Evolutionary conservation across 2,888 invertebrate genomes (phyloP), one percentile per base, ranked within the genome.

Genomic region (Galerucella calmariensis): DNA sequence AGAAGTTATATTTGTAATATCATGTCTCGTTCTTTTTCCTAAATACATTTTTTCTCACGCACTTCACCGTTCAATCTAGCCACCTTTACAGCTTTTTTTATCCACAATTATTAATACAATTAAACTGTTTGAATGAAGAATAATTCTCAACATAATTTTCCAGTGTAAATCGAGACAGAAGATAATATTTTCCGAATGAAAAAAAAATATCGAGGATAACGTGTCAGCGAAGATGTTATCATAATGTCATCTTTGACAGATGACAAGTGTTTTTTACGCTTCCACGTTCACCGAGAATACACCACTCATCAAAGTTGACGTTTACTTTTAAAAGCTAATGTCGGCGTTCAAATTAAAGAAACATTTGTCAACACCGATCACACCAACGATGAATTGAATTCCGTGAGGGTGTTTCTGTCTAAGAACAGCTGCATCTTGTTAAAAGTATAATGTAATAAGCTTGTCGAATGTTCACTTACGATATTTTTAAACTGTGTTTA

Each of bases 281-380:
- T 53, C n/a, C n/a, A 53, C 56, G 56, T 65, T 56, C 65, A 10
- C 65, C 16, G 16, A 63, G 16, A 35, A 63, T 63, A 16, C 53
- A 16, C 53, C 35, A 46, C 65, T 71, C 71, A 58, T 71, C 71
- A 71, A 65, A 65, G 53, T 12, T 58, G 71, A 71, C 56, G 12
- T 71, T 65, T 35, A 14, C 56, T 56, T 56, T 58, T 65, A 56
- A 56, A 65, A 65, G 71, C 71, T 53, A 53, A 70, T 63, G 71
- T 71, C 71, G 71, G 71, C 71, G 65, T 53, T 71, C 65, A 65
- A 65, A 71, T 71, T 71, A 71, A 65, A 65, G 71, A 71, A 71
- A 71, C 65, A 71, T 71, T 71, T 71, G 71, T 71, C 71, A 71
- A 65, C 71, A 20, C 44, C 44, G 20, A 68, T 68, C 68, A 53